These are phyloP conservation scores for Eilema depressum DNA, from an alignment of 2,888 invertebrate species.

Conservation along the genomic window DNA sequence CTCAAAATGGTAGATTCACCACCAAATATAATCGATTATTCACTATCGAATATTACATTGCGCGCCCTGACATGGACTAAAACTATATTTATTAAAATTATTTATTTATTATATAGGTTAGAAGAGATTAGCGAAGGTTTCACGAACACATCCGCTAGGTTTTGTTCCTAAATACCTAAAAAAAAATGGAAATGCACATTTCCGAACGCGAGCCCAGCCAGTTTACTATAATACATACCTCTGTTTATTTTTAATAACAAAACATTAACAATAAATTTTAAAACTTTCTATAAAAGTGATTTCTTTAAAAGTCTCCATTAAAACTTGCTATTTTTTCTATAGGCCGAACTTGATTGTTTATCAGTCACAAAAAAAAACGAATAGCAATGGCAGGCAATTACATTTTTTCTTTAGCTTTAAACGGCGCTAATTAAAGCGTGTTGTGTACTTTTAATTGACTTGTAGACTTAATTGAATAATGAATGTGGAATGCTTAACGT, in stretches of 20 bases:
- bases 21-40: too few species aligned
- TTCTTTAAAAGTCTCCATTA: not conserved
- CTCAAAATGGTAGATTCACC: too few species aligned
- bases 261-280: not conserved
- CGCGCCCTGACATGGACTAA: too few species aligned
- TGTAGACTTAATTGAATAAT: conserved; percentile 41
- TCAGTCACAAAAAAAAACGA: not conserved
- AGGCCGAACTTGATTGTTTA: not conserved
- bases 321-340: not conserved
- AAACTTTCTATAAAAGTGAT: not conserved
- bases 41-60: too few species aligned
- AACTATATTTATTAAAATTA: too few species aligned
- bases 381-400: not conserved
- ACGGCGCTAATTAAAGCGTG: conserved; percentile 32
- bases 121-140: too few species aligned
- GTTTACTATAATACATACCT: too few species aligned
- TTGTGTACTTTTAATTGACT: conserved; percentile 33
- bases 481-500: conserved; percentile 12
- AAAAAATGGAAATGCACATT: too few species aligned
- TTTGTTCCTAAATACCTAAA: too few species aligned
- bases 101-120: too few species aligned
- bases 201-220: too few species aligned
- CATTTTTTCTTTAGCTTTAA: conserved; percentile 18
- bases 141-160: too few species aligned
- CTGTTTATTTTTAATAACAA: not conserved